Conservation (phyloP, 2,888 invertebrate species). For the Caenorhabditis panamensis region DNA sequence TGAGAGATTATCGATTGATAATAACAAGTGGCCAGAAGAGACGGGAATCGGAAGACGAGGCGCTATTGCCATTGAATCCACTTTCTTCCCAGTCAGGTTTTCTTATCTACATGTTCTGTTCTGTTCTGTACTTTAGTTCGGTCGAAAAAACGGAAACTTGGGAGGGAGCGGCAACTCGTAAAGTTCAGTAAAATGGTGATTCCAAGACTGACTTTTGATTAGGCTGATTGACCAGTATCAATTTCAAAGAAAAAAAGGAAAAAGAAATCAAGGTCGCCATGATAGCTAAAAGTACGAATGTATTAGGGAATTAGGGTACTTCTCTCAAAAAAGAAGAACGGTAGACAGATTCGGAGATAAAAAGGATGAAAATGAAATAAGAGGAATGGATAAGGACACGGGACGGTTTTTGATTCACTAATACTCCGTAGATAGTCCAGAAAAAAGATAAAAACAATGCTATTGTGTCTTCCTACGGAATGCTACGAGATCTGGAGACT, state of each 20-base stretch:
- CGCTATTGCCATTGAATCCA: conserved; percentile 6
- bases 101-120: conserved; percentile 37
- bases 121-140: conserved; percentile 45
- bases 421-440: conserved; percentile 30
- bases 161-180: too few relatives aligned
- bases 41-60: conserved; percentile 10
- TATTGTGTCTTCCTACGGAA: not conserved
- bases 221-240: too few relatives aligned
- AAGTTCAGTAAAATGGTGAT: too few relatives aligned
- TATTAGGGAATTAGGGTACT: not conserved
- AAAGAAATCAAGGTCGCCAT: not conserved
- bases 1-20: conserved; percentile 51
- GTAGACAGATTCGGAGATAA: conserved; percentile 33
- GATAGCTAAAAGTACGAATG: not conserved
- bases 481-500: not conserved
- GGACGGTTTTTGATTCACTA: conserved; percentile 52
- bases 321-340: conserved; percentile 15
- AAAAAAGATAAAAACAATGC: conserved; percentile 13
- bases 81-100: conserved; percentile 35
- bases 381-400: conserved; percentile 30
- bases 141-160: too few relatives aligned
- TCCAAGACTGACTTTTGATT: too few relatives aligned
- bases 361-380: conserved; percentile 28
- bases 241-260: too few relatives aligned
- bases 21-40: conserved; percentile 34